phyloP scores from a whole-genome alignment of 2,113 vertebrate genomes.

The Pyrgilauda ruficollis region DNA sequence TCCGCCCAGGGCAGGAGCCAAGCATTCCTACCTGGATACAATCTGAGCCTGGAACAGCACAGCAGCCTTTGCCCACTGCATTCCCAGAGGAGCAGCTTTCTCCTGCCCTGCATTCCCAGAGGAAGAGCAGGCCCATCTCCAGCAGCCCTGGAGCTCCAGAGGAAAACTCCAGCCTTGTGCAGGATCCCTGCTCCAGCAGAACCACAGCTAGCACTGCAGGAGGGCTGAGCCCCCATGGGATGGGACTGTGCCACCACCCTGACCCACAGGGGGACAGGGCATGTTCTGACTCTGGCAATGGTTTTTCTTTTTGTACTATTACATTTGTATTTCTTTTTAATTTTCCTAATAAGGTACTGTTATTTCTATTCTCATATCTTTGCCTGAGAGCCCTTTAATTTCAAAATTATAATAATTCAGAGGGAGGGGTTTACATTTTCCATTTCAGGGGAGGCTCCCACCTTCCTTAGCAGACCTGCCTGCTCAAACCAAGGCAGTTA shows the following conservation, averaged over 20 bases:
- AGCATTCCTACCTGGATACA: too few species aligned
- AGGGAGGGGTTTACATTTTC: neutral
- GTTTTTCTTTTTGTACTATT: neutral
- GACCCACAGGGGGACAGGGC: neutral
- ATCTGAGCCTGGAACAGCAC: too few species aligned
- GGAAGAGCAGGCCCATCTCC: too few species aligned
- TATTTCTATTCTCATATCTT: neutral
- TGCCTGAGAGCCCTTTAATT: neutral
- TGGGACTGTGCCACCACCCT: neutral
- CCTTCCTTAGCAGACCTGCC: neutral
- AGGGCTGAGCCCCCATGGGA: too few species aligned
- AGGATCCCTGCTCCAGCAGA: too few species aligned
- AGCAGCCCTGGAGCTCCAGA: too few species aligned
- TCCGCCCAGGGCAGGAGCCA: too few species aligned
- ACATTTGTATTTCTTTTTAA: neutral
- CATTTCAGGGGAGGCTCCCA: neutral
- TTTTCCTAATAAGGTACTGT: neutral
- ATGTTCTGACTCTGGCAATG: fast-evolving
- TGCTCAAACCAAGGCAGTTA: neutral
- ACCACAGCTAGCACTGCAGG: too few species aligned
- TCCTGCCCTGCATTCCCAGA: too few species aligned
- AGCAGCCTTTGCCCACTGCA: too few species aligned
- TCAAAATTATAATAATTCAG: neutral
- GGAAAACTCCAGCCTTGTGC: too few species aligned
- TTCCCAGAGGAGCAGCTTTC: too few species aligned